Evolutionary conservation across 2,797 vertebrate genomes (phyloP).

Genomic region (Rhabdomys pumilio): DNA sequence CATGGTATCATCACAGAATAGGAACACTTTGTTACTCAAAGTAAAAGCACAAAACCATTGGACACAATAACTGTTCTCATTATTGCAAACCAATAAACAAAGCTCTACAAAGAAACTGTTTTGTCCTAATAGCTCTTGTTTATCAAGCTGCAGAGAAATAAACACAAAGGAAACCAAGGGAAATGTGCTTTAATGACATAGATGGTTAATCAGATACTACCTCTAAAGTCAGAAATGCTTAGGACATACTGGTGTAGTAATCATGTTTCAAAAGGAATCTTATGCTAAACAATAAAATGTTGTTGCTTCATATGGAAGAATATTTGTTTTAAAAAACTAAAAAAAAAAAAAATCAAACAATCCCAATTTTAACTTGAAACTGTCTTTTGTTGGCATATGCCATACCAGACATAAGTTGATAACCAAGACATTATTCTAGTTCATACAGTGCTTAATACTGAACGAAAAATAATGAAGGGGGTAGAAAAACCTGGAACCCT

Average conservation of each 20-base stretch:
- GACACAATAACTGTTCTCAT: slow-evolving; percentile 70
- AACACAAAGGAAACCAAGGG: slow-evolving; percentile 56
- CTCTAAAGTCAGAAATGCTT: slow-evolving; percentile 34
- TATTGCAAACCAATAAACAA: slow-evolving; percentile 75
- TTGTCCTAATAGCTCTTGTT: slow-evolving; percentile 64
- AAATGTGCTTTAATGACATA: slow-evolving; percentile 50
- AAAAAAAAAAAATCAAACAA: slow-evolving; percentile 37
- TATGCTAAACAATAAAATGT: slow-evolving; percentile 48
- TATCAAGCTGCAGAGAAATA: slow-evolving; percentile 63
- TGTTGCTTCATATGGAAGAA: slow-evolving; percentile 2
- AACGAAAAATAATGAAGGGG: not conserved
- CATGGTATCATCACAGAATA: slow-evolving; percentile 74
- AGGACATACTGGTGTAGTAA: not conserved
- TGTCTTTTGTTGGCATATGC: slow-evolving; percentile 11
- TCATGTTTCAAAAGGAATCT: not conserved
- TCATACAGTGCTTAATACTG: not conserved
- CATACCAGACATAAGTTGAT: not conserved
- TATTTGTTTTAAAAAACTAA: not conserved
- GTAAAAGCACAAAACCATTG: slow-evolving; percentile 76
- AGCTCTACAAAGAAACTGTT: slow-evolving; percentile 62
- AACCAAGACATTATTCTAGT: not conserved
- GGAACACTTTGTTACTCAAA: slow-evolving; percentile 77
- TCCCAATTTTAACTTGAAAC: slow-evolving; percentile 16
- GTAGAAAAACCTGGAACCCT: not conserved
- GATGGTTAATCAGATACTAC: slow-evolving; percentile 53